Base-by-base conservation (phyloP, 1,140 invertebrate genomes). In the Zaprionus capensis region DNA sequence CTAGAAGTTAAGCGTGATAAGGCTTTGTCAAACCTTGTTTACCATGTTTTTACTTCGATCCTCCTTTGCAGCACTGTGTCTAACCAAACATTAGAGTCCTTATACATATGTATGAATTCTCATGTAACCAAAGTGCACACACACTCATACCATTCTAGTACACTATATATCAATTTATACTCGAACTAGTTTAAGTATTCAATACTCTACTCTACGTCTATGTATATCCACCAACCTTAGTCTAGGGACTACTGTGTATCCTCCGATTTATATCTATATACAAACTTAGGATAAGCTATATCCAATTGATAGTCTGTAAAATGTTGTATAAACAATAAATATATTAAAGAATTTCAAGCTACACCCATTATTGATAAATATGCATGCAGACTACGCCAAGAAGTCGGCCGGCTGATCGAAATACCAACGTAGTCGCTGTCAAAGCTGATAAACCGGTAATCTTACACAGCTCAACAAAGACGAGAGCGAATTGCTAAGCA, bases 221-320 rank as follows among this genome's bases (percentile, higher is more conserved):
- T n/a, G 38, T 67, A 59, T 41, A 57, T 31, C 62, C 74, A 66
- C 6, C 26, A 59, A 61, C 36, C 2, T 9, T 44, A 46, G 7
- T 46, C n/a, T n/a, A n/a, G n/a, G n/a, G n/a, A n/a, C n/a, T 17
- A 46, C n/a, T 11, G 41, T 34, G 55, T 71, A 58, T 66, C 71
- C 67, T 75, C 76, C 63, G 72, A 79, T 82, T 66, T 78, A 73
- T 81, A 53, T 70, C 56, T 68, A 78, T 69, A 81, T 73, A 75
- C 57, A 44, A 73, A 65, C 65, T 71, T 84, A 81, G 77, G 64
- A 74, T 78, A 64, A 88, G 84, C 41, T 67, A 81, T 77, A 17
- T 77, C 76, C 69, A 90, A 88, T 80, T 68, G 82, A 85, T 90
- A 90, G 85, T 90, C 85, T 90, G 85, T 90, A 91, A 75, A 88